Conservation (phyloP, 2,797 vertebrate genomes). For the Ciconia nigra region DNA sequence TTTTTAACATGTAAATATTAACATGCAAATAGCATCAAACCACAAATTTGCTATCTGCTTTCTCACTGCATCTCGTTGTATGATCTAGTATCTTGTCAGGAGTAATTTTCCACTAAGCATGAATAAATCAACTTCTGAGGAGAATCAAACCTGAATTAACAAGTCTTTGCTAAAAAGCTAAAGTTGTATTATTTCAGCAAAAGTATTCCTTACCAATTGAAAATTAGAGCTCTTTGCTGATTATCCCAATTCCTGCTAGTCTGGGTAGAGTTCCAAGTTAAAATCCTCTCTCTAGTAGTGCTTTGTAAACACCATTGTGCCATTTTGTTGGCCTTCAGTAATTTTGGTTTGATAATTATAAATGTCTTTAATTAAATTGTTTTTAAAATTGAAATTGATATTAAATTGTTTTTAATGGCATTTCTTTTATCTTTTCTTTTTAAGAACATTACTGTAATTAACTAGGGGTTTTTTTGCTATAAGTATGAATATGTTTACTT, state of each 20-base stretch:
- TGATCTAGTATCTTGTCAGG: not conserved
- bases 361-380: not conserved
- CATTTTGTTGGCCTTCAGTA: not conserved
- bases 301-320: not conserved
- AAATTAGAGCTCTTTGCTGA: not conserved
- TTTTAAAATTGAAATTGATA: not conserved
- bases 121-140: not conserved
- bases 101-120: not conserved
- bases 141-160: not conserved
- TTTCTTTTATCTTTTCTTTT: not conserved
- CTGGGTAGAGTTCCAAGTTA: not conserved
- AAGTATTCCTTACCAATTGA: not conserved
- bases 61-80: not conserved
- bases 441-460: not conserved
- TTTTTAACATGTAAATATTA: not conserved
- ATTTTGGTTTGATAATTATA: not conserved
- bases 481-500: not conserved
- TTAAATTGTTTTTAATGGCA: not conserved
- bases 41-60: not conserved
- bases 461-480: not conserved
- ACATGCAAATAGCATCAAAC: not conserved
- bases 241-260: not conserved
- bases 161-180: not conserved
- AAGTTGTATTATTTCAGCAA: not conserved
- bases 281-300: not conserved